These are phyloP conservation scores for Acipenser ruthenus DNA, from an alignment of 2,797 vertebrate species.

Conservation along the genomic window DNA sequence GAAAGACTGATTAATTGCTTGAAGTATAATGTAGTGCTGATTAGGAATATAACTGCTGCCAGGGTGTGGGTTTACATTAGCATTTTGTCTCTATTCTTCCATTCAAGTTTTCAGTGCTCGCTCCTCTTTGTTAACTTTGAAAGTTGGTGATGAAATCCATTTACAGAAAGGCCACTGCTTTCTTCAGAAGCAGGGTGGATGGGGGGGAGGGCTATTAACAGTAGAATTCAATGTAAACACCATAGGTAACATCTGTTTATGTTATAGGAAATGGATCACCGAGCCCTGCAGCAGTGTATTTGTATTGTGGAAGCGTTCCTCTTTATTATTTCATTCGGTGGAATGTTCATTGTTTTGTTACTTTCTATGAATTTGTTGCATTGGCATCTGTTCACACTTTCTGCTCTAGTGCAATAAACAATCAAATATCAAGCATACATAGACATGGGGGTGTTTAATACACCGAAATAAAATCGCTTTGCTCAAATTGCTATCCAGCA, in stretches of 20 bases:
- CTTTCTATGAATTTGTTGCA: too few species aligned
- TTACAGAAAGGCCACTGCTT: constrained; percentile 6
- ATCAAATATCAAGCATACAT: too few species aligned
- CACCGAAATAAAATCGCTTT: too few species aligned
- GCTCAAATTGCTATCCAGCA: too few species aligned
- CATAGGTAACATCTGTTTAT: neutral
- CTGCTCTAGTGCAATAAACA: too few species aligned
- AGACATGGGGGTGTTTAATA: too few species aligned
- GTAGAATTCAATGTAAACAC: neutral
- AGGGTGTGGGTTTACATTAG: neutral
- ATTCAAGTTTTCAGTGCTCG: neutral
- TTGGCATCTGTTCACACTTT: too few species aligned
- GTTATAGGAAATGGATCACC: neutral
- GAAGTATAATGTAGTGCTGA: constrained; percentile 14
- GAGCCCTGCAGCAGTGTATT: neutral
- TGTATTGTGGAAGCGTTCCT: neutral
- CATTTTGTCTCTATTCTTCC: neutral
- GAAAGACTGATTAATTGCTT: constrained; percentile 16
- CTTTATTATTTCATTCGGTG: too few species aligned
- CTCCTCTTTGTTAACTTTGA: constrained; percentile 9
- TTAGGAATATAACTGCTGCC: constrained; percentile 8
- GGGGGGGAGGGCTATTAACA: neutral
- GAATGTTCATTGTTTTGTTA: too few species aligned
- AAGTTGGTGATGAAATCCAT: constrained; percentile 16
- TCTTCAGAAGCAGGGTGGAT: neutral